These are phyloP conservation scores for Canis aureus DNA, from an alignment of 2,113 vertebrate genomes.

Conservation along the genomic window DNA sequence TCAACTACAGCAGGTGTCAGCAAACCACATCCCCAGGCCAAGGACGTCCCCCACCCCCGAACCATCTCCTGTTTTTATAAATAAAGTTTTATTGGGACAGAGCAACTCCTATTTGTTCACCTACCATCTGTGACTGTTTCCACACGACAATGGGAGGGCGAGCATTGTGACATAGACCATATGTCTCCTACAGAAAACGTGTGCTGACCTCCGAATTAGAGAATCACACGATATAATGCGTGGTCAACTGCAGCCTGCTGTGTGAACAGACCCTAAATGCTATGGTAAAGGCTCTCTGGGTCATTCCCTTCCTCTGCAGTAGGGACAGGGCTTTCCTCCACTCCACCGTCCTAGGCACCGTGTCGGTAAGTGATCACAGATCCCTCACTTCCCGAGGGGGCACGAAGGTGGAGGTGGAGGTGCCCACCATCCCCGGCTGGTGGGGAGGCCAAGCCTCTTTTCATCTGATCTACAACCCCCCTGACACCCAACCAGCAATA, in stretches of 20 bases:
- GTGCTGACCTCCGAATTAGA: slow-evolving; percentile 12
- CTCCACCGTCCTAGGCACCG: neutral
- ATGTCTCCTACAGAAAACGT: neutral
- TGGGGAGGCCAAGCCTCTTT: neutral
- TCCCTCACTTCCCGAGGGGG: neutral
- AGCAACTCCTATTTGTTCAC: neutral
- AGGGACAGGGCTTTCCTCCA: neutral
- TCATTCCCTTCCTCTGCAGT: neutral
- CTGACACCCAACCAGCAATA: slow-evolving; percentile 52
- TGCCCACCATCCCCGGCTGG: neutral
- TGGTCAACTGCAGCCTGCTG: neutral
- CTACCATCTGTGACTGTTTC: neutral
- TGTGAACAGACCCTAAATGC: neutral
- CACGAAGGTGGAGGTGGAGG: neutral
- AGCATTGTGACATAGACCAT: neutral
- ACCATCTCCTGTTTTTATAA: neutral
- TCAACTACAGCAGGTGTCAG: neutral
- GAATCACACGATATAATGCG: neutral
- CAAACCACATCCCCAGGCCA: neutral
- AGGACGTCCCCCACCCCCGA: neutral
- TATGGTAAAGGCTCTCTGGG: neutral
- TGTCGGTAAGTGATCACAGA: neutral
- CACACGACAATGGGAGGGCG: neutral
- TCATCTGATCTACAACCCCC: slow-evolving; percentile 64
- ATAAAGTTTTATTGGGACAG: slow-evolving; percentile 10